Evolutionary conservation across 2,113 vertebrate species (phyloP), one percentile per base, ranked within the genome.

Genomic region (Albula goreensis): DNA sequence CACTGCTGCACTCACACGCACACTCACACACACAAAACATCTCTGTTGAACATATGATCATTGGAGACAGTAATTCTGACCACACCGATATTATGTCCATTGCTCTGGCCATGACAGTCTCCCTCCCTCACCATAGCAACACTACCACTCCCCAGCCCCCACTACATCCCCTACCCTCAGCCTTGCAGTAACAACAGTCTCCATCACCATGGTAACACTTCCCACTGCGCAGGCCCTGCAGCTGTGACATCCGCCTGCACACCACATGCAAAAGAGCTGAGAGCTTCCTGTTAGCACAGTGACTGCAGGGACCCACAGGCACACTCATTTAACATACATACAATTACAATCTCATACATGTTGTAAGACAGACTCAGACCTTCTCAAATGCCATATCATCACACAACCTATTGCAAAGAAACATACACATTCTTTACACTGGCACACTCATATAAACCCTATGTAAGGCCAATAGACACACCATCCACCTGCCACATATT

Each of bases 151-250:
- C 31, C 49, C 31, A 11, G 25, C n/a, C 70, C 70, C 53, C 70
- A 22, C 5, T 2, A 17, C 63, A 22, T 22, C 7, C 63, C 60
- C 60, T n/a, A 74, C 70, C 70, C 70, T 5, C 52, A 17, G 48
- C 85, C 78, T 56, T 50, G 84, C 78, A 63, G 78, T 85, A 48
- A 63, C 78, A 50, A 50, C 80, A 81, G 80, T 81, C 80, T 19
- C 50, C n/a, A n/a, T 95, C 94, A 93, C 94, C 94, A 95, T 95
- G 94, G 94, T 91, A 95, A 94, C 94, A 89, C 92, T 90, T 93
- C 92, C 91, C 89, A 90, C 94, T 93, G 92, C 86, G 90, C 89
- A 88, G 87, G 87, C 90, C 90, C 90, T 88, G 92, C 91, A 94
- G 94, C 93, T 94, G 92, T 90, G 92, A 91, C 88, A 84, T 86